These are phyloP conservation scores for Coleophora deauratella DNA, from an alignment of 2,888 invertebrate species.

Conservation along the genomic window DNA sequence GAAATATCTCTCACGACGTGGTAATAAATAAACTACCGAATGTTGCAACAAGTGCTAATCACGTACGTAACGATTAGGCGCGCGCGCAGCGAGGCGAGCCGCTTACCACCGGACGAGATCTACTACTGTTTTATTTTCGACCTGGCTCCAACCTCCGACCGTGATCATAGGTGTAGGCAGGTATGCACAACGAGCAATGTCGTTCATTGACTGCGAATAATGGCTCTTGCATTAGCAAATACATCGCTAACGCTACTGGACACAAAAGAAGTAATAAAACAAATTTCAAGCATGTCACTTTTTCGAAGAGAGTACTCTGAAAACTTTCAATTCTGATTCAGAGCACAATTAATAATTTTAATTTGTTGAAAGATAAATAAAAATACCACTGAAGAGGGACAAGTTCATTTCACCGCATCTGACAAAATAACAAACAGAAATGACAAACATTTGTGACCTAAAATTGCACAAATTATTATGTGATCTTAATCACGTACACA, in stretches of 20 bases:
- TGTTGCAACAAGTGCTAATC: constrained; percentile 29
- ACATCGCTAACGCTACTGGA: too few relatives aligned
- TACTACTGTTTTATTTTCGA: constrained; percentile 69
- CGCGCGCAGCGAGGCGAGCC: constrained; percentile 33
- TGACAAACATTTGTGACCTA: neutral
- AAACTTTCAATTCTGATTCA: too few relatives aligned
- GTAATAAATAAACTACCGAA: too few relatives aligned
- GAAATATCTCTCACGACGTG: too few relatives aligned
- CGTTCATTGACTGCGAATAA: constrained; percentile 48
- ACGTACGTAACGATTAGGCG: constrained; percentile 35
- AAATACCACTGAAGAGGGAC: too few relatives aligned
- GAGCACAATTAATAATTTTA: too few relatives aligned
- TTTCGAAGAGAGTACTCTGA: too few relatives aligned
- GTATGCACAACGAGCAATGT: constrained; percentile 39
- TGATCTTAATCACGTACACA: constrained; percentile 10
- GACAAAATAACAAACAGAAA: neutral
- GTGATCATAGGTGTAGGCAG: constrained; percentile 46
- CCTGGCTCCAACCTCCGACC: constrained; percentile 52
- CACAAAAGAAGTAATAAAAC: too few relatives aligned
- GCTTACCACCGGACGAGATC: constrained; percentile 48
- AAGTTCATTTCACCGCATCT: too few relatives aligned
- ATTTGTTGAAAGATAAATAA: too few relatives aligned
- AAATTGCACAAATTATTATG: constrained; percentile 6
- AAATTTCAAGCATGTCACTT: too few relatives aligned
- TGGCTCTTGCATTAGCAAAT: neutral